Base-by-base conservation (phyloP, 2,888 invertebrate species). In the Eupsilia transversa region DNA sequence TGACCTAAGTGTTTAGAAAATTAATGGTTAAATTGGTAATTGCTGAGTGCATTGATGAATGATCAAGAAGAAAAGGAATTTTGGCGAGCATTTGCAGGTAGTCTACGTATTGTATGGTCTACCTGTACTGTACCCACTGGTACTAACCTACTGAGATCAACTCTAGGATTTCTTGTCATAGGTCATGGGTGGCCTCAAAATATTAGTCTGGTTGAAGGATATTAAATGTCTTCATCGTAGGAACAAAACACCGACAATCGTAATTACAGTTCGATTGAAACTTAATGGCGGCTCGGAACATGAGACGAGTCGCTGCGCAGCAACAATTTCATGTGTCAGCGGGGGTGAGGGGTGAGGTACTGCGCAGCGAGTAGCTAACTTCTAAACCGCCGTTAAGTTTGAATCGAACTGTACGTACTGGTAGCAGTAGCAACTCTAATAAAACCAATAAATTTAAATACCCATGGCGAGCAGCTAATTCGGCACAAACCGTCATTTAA, bases 1-100 rank as follows among this genome's bases (percentile, higher is more conserved):
- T 54, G 12, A 41, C 10, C n/a, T 46, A 54, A 74, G 68, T 68
- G 57, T 30, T 84, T 61, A 35, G 61, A 64, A 72, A 72, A 61
- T 71, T 12, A 35, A 35, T 30, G 3, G n/a, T 6, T 52, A 1
- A 3, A 33, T n/a, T n/a, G n/a, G n/a, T 54, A 27, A 17, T 27
- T 46, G 2, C n/a, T 57, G 12, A 38, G 17, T 57, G 20, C 9
- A 14, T 14, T 43, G n/a, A 23, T 35, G 35, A 7, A 27, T 27
- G n/a, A 23, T 66, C 14, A 54, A 27, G 12, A 2, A 14, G 30
- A 30, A 10, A 30, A 38, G 30, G 10, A 30, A 7, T 43, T 33
- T 43, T 10, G 5, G 27, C 20, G 12, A 63, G n/a, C 33, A 33
- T 46, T 3, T 0, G 12, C 23, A 49, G 49, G 12, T 30, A 49